phyloP scores from a whole-genome alignment of 2,797 vertebrate genomes.

The Chaunax sp. region DNA sequence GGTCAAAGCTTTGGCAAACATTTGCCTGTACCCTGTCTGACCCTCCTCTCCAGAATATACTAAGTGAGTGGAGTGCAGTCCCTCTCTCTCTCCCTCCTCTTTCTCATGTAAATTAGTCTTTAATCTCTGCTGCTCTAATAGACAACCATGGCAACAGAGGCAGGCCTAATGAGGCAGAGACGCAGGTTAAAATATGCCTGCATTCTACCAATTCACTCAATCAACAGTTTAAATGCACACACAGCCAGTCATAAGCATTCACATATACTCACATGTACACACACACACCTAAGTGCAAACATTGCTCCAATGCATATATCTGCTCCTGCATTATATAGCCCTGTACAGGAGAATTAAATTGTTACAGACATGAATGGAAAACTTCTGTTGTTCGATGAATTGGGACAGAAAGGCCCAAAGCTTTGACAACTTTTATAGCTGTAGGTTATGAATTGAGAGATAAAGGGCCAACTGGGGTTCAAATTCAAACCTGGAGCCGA shows the following conservation, averaged over 20 bases:
- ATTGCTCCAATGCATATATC: neutral
- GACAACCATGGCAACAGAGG: conserved; percentile 87
- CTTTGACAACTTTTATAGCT: neutral
- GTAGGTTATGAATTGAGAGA: conserved; percentile 1
- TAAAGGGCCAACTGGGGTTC: neutral
- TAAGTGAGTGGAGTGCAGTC: conserved; percentile 51
- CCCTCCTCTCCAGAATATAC: conserved; percentile 61
- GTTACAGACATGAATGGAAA: neutral
- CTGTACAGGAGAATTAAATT: neutral
- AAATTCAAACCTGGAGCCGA: no score
- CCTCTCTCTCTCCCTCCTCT: conserved; percentile 63
- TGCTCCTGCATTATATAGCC: conserved; percentile 4
- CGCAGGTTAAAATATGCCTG: conserved; percentile 81
- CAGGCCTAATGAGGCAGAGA: conserved; percentile 85
- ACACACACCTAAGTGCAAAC: no score
- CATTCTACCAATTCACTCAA: conserved; percentile 61
- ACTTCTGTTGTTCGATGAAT: neutral
- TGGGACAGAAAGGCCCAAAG: neutral
- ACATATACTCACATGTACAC: neutral
- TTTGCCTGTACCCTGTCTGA: conserved; percentile 60
- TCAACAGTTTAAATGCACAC: conserved; percentile 64
- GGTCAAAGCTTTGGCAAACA: conserved; percentile 65
- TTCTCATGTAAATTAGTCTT: conserved; percentile 87
- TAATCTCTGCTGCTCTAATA: conserved; percentile 85
- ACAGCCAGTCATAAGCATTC: conserved; percentile 8